Percentiles rank a stretch among this genome's conserved stretches.
phyloP scores from a whole-genome alignment of 2,888 invertebrate species.

The Caenorhabditis panamensis region DNA sequence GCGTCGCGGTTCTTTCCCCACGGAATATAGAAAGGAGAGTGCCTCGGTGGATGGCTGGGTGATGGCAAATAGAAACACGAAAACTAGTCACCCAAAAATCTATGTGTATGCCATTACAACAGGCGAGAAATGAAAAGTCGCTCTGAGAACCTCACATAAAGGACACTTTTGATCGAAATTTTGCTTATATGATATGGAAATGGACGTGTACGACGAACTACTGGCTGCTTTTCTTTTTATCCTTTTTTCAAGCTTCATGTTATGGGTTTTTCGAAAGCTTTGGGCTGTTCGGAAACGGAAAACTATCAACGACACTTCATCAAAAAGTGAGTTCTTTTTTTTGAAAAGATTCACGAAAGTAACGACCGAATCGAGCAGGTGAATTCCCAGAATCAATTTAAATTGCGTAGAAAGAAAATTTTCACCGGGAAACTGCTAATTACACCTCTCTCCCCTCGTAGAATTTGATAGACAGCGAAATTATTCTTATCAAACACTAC shows the following conservation, averaged over 20 bases:
- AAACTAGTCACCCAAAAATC: constrained; percentile 62
- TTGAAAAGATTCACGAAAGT: neutral
- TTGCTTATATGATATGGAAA: constrained; percentile 43
- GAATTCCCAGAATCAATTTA: neutral
- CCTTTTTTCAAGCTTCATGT: constrained; percentile 42
- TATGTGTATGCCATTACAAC: constrained; percentile 50
- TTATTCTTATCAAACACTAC: neutral
- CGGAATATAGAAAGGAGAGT: constrained; percentile 47
- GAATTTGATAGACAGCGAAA: neutral
- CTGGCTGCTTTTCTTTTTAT: constrained; percentile 52
- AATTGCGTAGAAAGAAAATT: neutral
- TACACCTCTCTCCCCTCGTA: too few species aligned
- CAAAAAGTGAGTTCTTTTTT: constrained; percentile 62
- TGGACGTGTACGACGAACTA: constrained; percentile 64
- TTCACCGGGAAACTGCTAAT: too few species aligned
- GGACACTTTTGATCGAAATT: constrained; percentile 14
- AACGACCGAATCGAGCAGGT: neutral
- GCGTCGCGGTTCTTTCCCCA: constrained; percentile 47
- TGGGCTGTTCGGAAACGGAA: constrained; percentile 64
- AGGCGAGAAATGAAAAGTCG: constrained; percentile 52
- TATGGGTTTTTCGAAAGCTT: constrained; percentile 60
- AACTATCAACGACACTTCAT: constrained; percentile 63
- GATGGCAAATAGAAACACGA: constrained; percentile 63
- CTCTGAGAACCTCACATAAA: constrained; percentile 38
- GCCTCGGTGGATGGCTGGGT: constrained; percentile 49